phyloP scores from a whole-genome alignment of 2,113 vertebrate species.

The Brachirus orientalis region DNA sequence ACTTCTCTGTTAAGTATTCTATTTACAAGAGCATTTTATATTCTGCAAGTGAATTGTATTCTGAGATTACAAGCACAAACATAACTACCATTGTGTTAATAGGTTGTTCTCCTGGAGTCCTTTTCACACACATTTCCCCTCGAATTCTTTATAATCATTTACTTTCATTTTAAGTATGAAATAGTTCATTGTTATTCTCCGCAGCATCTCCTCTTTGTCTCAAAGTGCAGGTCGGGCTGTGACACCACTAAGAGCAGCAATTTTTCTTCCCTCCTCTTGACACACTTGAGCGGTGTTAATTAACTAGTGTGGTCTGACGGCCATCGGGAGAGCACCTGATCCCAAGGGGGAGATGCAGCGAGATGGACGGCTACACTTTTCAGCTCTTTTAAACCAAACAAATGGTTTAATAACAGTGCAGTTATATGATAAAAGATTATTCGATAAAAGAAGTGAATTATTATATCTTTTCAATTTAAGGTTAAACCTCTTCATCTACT shows the following conservation, averaged over 20 bases:
- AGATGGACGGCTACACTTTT: slow-evolving; percentile 24
- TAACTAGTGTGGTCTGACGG: slow-evolving; percentile 52
- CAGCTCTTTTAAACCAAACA: slow-evolving; percentile 1
- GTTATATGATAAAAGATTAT: too few species aligned
- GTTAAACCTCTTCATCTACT: too few species aligned
- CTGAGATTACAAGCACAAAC: slow-evolving; percentile 6
- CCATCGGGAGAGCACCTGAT: slow-evolving; percentile 31
- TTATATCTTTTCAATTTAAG: too few species aligned
- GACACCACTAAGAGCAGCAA: slow-evolving; percentile 30
- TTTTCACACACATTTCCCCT: slow-evolving; percentile 8
- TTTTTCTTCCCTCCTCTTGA: slow-evolving; percentile 46
- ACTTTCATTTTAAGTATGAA: slow-evolving; percentile 9
- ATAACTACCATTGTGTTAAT: slow-evolving; percentile 13
- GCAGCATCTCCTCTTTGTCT: slow-evolving; percentile 19
- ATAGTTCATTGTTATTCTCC: slow-evolving; percentile 45
- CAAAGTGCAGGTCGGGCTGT: slow-evolving; percentile 20
- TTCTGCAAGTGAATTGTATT: neutral
- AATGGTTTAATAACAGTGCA: neutral
- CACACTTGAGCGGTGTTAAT: slow-evolving; percentile 67
- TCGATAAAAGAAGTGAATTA: too few species aligned
- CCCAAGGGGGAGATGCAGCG: slow-evolving; percentile 7
- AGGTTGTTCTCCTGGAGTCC: neutral
- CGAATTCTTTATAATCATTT: neutral
- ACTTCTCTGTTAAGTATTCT: slow-evolving; percentile 13
- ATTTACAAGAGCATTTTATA: slow-evolving; percentile 5